phyloP scores from a whole-genome alignment of 2,113 vertebrate genomes.

The Cranoglanis bouderius region DNA sequence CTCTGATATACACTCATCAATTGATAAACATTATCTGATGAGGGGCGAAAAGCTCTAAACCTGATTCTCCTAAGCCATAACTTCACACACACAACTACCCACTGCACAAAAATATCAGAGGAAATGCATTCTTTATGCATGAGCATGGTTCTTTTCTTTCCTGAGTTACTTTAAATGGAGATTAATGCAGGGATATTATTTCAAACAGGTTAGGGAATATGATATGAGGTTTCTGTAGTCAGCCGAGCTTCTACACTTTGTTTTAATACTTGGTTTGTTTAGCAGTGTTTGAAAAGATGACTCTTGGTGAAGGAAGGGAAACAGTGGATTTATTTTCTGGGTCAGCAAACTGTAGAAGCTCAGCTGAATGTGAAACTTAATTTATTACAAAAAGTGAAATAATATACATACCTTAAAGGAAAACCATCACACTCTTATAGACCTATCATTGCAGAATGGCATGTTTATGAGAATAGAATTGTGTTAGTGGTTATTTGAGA shows the following conservation, averaged over 20 bases:
- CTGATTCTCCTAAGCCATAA: neutral
- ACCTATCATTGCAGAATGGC: neutral
- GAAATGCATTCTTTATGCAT: neutral
- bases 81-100: slow-evolving; percentile 36
- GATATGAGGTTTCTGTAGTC: slow-evolving; percentile 10
- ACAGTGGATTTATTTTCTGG: slow-evolving; percentile 19
- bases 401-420: neutral
- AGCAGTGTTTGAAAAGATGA: neutral
- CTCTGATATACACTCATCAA: slow-evolving; percentile 10
- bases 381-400: slow-evolving; percentile 1
- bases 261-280: slow-evolving; percentile 17
- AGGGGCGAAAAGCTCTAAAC: neutral
- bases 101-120: neutral
- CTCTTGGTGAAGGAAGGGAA: neutral
- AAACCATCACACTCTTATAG: neutral
- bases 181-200: slow-evolving; percentile 13
- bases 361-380: neutral
- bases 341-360: slow-evolving; percentile 9
- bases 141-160: neutral
- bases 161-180: neutral
- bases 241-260: neutral
- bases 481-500: neutral
- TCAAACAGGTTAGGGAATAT: slow-evolving; percentile 6
- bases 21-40: slow-evolving; percentile 36
- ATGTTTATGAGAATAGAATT: neutral